Percentiles rank a stretch among this genome's conserved stretches.
These are phyloP conservation scores for Scaptomyza caliginosa DNA, from an alignment of 2,888 invertebrate genomes.

Conservation along the genomic window DNA sequence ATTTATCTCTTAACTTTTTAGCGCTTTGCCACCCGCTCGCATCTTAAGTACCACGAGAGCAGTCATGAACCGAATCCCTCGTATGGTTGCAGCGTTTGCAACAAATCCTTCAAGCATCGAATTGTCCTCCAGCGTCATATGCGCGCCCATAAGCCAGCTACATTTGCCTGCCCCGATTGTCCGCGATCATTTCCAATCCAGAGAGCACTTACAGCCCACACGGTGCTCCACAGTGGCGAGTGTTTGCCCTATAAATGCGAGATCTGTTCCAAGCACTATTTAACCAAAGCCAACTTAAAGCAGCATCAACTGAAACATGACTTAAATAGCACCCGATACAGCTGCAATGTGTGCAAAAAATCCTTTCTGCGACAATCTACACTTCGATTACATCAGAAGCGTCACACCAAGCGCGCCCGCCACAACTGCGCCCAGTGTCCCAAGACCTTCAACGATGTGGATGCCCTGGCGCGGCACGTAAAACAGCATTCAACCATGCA, in stretches of 20 bases:
- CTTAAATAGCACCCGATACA: slow-evolving; percentile 75
- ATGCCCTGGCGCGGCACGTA: slow-evolving; percentile 89
- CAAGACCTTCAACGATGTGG: slow-evolving; percentile 88
- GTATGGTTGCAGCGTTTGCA: slow-evolving; percentile 84
- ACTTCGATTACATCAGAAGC: slow-evolving; percentile 85
- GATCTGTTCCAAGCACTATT: slow-evolving; percentile 86
- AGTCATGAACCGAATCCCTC: slow-evolving; percentile 36
- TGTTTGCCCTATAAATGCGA: slow-evolving; percentile 86
- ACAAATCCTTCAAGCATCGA: slow-evolving; percentile 88
- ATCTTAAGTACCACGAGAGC: slow-evolving; percentile 89
- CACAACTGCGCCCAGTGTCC: slow-evolving; percentile 88
- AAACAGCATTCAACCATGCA: slow-evolving; percentile 75
- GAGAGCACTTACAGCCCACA: slow-evolving; percentile 87
- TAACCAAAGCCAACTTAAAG: slow-evolving; percentile 88
- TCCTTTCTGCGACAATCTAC: slow-evolving; percentile 86
- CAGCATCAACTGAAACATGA: slow-evolving; percentile 86
- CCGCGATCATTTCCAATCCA: slow-evolving; percentile 87
- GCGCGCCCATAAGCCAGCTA: slow-evolving; percentile 86
- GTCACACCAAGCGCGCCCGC: slow-evolving; percentile 85
- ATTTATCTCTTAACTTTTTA: slow-evolving; percentile 79
- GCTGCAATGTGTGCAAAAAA: slow-evolving; percentile 87
- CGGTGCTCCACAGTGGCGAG: slow-evolving; percentile 87
- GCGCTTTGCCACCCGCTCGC: slow-evolving; percentile 89
- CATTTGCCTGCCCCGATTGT: slow-evolving; percentile 86
- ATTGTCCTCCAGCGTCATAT: slow-evolving; percentile 90